Evolutionary conservation across 2,113 vertebrate genomes (phyloP).

Genomic region (Syngnathoides biaculeatus): DNA sequence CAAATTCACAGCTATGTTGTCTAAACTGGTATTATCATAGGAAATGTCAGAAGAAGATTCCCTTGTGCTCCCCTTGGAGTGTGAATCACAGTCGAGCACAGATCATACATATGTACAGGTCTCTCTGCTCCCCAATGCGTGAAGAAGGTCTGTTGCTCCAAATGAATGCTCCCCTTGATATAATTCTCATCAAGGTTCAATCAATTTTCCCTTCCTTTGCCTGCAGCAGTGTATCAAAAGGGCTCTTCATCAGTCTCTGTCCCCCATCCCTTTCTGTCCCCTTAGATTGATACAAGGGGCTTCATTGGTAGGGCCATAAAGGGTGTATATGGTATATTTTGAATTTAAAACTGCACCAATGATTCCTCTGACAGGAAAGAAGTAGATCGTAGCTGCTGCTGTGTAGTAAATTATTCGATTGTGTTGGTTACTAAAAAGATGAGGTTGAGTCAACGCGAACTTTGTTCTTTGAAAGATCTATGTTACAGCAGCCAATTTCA

Average conservation of each 20-base stretch:
- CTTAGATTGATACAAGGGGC: constrained; percentile 35
- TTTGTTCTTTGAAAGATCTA: neutral
- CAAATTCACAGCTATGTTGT: constrained; percentile 35
- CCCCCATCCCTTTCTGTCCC: constrained; percentile 31
- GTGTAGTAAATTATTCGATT: neutral
- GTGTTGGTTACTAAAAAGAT: neutral
- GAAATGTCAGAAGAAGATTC: constrained; percentile 41
- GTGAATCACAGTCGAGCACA: constrained; percentile 53
- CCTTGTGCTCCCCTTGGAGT: constrained; percentile 49
- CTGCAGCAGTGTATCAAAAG: constrained; percentile 66
- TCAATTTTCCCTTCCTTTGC: constrained; percentile 63
- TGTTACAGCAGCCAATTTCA: neutral
- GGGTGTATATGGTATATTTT: constrained; percentile 8
- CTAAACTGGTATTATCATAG: constrained; percentile 47
- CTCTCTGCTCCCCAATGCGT: constrained; percentile 35
- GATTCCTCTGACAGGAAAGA: neutral
- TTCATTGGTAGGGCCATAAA: constrained; percentile 15
- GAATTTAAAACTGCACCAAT: constrained; percentile 21
- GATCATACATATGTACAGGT: constrained; percentile 63
- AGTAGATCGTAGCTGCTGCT: neutral
- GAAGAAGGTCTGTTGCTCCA: constrained; percentile 49
- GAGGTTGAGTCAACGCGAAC: neutral
- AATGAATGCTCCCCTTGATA: constrained; percentile 64
- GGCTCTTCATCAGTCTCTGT: constrained; percentile 55
- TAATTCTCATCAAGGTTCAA: constrained; percentile 70